Conservation (phyloP, 2,113 vertebrate species). For the Geococcyx californianus region DNA sequence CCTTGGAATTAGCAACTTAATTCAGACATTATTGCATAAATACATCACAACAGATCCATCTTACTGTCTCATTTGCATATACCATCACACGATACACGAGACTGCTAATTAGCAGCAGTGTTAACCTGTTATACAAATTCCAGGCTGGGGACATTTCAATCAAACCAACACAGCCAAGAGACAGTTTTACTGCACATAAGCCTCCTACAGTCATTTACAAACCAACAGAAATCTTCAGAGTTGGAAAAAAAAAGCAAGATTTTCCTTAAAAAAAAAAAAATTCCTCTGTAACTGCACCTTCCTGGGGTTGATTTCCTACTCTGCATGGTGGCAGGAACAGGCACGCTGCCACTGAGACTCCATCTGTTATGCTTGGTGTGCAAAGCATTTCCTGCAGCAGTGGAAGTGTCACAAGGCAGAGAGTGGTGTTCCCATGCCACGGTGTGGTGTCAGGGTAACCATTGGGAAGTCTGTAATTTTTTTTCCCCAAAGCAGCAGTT, state of each 20-base stretch:
- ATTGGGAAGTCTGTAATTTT: not conserved
- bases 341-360: constrained; percentile 46
- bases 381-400: constrained; percentile 58
- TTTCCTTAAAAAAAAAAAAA: not conserved
- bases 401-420: constrained; percentile 47
- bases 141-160: not conserved
- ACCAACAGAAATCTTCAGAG: not conserved
- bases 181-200: not conserved
- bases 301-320: not conserved
- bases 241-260: not conserved
- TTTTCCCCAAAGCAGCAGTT: not conserved
- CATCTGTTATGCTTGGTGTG: constrained; percentile 62
- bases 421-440: not conserved
- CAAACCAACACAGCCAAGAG: not conserved
- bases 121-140: not conserved
- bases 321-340: not conserved
- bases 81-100: not conserved
- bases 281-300: not conserved
- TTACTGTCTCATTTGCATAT: not conserved
- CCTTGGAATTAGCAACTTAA: not conserved
- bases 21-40: not conserved
- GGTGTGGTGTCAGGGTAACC: not conserved
- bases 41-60: not conserved
- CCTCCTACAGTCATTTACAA: not conserved
- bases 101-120: not conserved